These are phyloP conservation scores for Eudemis profundana DNA, from an alignment of 2,888 invertebrate genomes.

Conservation along the genomic window DNA sequence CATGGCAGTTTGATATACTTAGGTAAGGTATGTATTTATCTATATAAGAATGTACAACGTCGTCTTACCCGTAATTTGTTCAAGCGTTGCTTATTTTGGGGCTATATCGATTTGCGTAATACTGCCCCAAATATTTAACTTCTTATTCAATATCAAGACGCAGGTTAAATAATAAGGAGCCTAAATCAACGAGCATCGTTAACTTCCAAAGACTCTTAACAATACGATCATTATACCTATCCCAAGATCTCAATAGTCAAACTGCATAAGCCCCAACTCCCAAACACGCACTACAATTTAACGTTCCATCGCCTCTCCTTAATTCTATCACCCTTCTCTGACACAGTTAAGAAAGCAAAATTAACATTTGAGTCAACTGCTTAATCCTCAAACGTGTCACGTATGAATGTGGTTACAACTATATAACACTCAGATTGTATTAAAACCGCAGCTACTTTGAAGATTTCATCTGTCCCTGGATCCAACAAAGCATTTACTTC, in stretches of 20 bases:
- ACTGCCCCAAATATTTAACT: too few relatives aligned
- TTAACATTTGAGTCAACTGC: slow-evolving; percentile 53
- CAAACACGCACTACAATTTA: slow-evolving; percentile 31
- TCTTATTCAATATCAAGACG: too few relatives aligned
- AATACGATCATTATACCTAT: background rate
- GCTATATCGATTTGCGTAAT: too few relatives aligned
- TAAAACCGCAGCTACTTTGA: slow-evolving; percentile 44
- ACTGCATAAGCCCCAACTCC: slow-evolving; percentile 2
- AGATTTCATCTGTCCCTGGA: slow-evolving; percentile 39
- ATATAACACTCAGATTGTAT: slow-evolving; percentile 47
- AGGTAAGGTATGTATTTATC: too few relatives aligned
- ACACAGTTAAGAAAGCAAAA: slow-evolving; percentile 50
- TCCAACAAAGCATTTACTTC: slow-evolving; percentile 21
- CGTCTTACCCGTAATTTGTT: too few relatives aligned
- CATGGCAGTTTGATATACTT: too few relatives aligned
- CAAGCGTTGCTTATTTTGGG: too few relatives aligned
- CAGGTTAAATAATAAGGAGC: too few relatives aligned
- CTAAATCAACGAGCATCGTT: too few relatives aligned
- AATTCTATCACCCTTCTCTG: slow-evolving; percentile 42
- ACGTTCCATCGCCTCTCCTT: slow-evolving; percentile 26
- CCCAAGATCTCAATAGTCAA: background rate
- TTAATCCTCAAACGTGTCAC: slow-evolving; percentile 53
- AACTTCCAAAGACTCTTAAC: too few relatives aligned
- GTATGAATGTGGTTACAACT: slow-evolving; percentile 51
- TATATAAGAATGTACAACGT: too few relatives aligned